Evolutionary conservation across 2,797 vertebrate species (phyloP), one percentile per base, ranked within the genome.

Genomic region (Bovichtus diacanthus): DNA sequence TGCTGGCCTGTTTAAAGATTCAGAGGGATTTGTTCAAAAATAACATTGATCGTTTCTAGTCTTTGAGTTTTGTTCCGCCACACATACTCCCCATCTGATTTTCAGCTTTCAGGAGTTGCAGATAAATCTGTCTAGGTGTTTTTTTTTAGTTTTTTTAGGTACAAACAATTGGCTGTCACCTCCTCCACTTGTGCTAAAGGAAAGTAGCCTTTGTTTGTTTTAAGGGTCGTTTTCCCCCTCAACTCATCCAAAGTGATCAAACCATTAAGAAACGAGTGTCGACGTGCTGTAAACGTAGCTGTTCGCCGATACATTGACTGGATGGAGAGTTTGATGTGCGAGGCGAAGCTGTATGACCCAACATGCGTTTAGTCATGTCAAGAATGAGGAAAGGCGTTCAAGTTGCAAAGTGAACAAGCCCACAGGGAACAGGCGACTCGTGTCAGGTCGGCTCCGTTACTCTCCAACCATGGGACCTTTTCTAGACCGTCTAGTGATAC

Each of bases 301-400:
- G 29, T 1, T 25, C 23, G 6, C 1, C 0, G 6, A 1, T 9
- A 31, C 43, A 31, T 16, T 0, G 4, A 53, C 44, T 2, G 25
- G 19, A 47, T 29, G 23, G 5, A 11, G 49, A 23, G 31, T 23
- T 18, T 58, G 29, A 3, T 34, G 23, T 2, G 5, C 36, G 64
- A 53, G 38, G 15, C 46, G 9, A 36, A 16, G 67, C 56, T 49
- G 18, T 60, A 1, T 59, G 80, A 66, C 69, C 74, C 38, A 82
- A 62, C 79, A 63, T 29, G 76, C 16, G 63, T 66, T 68, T 5
- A n/a, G 53, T 49, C 51, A 39, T 56, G 73, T 61, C 36, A 82
- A 88, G 88, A 90, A 89, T 85, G 88, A 90, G 88, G 90, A 90
- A 89, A 90, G 34, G 74, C 56, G 23, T 64, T 41, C 8, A 67